Evolutionary conservation across 1,140 invertebrate species (phyloP).

Genomic region (Samia ricini): DNA sequence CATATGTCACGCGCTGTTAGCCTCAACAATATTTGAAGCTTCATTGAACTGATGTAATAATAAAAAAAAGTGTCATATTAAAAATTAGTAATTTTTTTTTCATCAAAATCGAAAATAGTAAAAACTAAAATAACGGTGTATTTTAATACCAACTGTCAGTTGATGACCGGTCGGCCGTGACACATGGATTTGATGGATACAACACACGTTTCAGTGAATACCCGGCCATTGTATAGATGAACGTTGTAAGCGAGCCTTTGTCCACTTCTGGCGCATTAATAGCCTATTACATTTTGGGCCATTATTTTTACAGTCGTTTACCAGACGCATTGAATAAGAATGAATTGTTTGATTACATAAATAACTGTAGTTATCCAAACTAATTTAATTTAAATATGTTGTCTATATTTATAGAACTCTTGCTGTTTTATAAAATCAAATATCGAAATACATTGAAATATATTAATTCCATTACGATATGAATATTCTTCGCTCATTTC

Average conservation of each 20-base stretch:
- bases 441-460: no score
- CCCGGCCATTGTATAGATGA: background rate
- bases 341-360: background rate
- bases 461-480: no score
- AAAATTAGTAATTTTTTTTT: background rate
- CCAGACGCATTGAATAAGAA: background rate
- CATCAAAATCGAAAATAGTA: background rate
- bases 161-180: background rate
- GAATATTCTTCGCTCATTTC: no score
- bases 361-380: background rate
- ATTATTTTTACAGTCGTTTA: conserved; percentile 24
- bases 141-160: background rate
- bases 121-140: background rate
- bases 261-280: conserved; percentile 19
- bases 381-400: background rate
- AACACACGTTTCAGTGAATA: background rate
- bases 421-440: no score
- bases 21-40: background rate
- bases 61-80: no score
- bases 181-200: background rate
- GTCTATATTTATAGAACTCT: no score
- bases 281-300: conserved; percentile 18
- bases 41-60: background rate
- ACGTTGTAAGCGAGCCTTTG: conserved; percentile 10
- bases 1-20: no score